These are phyloP conservation scores for Alauda arvensis DNA, from an alignment of 2,797 vertebrate species.

Conservation along the genomic window DNA sequence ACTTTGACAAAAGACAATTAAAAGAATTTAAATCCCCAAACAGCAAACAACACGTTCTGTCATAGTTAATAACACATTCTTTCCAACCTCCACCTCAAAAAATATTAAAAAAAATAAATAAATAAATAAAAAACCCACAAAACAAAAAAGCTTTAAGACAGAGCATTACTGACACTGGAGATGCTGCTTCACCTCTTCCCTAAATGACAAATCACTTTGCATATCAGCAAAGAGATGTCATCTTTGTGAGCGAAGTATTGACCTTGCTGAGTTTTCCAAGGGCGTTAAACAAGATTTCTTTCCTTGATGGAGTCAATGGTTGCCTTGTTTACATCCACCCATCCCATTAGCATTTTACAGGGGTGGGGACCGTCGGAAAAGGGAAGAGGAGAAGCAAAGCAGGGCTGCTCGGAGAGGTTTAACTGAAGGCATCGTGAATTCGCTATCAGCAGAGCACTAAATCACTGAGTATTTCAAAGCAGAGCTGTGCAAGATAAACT, in stretches of 20 bases:
- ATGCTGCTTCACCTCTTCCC: not conserved
- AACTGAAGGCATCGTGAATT: not conserved
- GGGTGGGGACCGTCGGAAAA: not conserved
- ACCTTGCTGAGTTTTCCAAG: slow-evolving; percentile 27
- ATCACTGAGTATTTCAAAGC: not conserved
- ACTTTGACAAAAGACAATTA: not conserved
- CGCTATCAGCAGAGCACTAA: not conserved
- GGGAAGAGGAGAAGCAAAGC: not conserved
- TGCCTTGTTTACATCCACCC: not conserved
- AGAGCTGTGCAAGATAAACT: not conserved
- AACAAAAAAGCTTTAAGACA: not conserved
- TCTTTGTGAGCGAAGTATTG: not conserved
- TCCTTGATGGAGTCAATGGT: slow-evolving; percentile 27
- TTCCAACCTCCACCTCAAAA: not conserved
- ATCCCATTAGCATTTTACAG: not conserved
- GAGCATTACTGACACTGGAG: not conserved
- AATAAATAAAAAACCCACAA: not conserved
- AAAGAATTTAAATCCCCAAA: not conserved
- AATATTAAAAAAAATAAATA: not conserved
- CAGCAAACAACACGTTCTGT: not conserved
- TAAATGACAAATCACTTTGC: slow-evolving; percentile 46
- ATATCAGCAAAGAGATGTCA: not conserved
- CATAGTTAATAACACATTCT: not conserved
- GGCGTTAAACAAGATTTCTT: slow-evolving; percentile 56
- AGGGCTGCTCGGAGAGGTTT: not conserved